phyloP scores from a whole-genome alignment of 2,113 vertebrate genomes.

The Grus americana region DNA sequence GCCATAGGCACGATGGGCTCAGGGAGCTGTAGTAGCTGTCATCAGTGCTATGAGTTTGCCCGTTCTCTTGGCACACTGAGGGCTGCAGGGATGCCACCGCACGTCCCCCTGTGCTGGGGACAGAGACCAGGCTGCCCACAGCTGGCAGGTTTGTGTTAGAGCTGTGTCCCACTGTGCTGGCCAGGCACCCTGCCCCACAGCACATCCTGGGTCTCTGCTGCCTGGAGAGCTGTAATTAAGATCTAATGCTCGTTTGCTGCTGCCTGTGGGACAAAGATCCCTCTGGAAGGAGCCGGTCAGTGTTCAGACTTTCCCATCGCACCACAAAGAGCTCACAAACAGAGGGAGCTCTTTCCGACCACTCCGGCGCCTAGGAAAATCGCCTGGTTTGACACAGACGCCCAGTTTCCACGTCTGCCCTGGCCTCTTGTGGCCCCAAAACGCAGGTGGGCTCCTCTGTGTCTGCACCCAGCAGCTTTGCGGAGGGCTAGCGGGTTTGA shows the following conservation, averaged over 20 bases:
- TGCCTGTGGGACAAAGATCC: background rate
- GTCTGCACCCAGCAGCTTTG: background rate
- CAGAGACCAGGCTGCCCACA: accelerated
- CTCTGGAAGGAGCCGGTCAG: background rate
- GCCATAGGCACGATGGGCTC: background rate
- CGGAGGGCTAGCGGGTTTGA: background rate
- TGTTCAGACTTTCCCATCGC: background rate
- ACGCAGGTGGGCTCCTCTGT: background rate
- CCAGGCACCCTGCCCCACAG: accelerated
- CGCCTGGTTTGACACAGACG: background rate
- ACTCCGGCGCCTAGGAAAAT: background rate
- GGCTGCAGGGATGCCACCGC: no score
- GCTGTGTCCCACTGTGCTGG: background rate
- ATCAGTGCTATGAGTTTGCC: background rate
- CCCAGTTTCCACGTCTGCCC: background rate
- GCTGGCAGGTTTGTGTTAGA: background rate
- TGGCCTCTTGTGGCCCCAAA: accelerated
- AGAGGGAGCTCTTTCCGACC: conserved; percentile 8
- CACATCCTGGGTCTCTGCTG: background rate
- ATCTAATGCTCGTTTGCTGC: background rate
- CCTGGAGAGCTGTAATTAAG: no score
- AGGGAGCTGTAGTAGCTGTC: background rate
- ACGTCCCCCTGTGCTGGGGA: background rate
- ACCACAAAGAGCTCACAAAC: background rate
- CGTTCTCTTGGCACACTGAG: accelerated